Conservation (phyloP, 2,797 vertebrate genomes). For the Scolopax bukidnonensis region DNA sequence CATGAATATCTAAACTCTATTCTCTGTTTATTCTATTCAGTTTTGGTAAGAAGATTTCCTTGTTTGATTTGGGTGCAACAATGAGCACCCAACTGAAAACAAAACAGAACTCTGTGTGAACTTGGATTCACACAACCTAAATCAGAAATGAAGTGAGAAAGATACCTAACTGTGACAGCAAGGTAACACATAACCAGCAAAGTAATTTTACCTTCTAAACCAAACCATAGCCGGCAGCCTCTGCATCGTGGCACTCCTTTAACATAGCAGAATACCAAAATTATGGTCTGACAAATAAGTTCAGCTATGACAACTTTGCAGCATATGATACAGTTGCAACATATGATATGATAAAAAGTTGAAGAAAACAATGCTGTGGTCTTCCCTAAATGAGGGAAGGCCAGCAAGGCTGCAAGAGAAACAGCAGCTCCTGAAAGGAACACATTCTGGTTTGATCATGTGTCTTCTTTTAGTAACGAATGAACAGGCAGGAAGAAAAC, state of each 20-base stretch:
- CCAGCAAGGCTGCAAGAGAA: neutral
- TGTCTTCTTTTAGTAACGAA: neutral
- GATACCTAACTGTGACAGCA: neutral
- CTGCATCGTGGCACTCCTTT: neutral
- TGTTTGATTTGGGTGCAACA: neutral
- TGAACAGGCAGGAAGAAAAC: neutral
- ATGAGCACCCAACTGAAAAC: neutral
- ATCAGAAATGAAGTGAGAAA: neutral
- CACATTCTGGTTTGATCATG: neutral
- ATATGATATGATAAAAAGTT: neutral
- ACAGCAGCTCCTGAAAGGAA: neutral
- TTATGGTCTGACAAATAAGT: neutral
- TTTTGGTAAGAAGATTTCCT: neutral
- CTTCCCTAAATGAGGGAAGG: neutral
- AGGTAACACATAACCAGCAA: neutral
- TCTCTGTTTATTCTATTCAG: neutral
- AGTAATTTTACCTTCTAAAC: neutral
- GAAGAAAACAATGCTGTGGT: neutral
- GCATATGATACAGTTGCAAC: fast-evolving
- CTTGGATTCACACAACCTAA: neutral
- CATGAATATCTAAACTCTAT: neutral
- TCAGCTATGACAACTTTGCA: neutral
- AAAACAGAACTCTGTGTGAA: neutral
- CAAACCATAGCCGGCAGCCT: neutral
- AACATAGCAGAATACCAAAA: neutral